Conservation (phyloP, 2,113 vertebrate genomes). For the Chloebia gouldiae region DNA sequence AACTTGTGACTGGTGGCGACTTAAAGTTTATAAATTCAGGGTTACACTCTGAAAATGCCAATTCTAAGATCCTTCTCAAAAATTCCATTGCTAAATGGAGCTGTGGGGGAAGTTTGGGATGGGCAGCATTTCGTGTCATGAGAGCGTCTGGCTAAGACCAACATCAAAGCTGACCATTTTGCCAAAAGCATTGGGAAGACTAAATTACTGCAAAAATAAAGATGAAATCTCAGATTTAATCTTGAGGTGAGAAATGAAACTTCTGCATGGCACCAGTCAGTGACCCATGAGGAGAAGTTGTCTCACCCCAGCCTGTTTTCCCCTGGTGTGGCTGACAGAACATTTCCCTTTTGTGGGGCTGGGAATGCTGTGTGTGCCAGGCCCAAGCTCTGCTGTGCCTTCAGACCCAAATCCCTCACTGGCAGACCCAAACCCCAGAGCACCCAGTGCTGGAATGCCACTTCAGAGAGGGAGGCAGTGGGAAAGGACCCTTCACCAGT, state of each 20-base stretch:
- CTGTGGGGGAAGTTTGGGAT: not conserved
- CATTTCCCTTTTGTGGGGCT: not conserved
- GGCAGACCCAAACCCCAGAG: not conserved
- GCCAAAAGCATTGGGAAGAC: conserved; percentile 7
- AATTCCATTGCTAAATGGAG: conserved; percentile 17
- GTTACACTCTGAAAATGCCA: not conserved
- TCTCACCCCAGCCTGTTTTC: not conserved
- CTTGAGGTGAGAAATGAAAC: conserved; percentile 28
- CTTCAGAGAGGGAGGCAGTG: not conserved
- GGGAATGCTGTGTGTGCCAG: not conserved
- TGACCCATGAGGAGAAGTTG: not conserved
- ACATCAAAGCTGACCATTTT: not conserved
- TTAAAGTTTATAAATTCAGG: not conserved
- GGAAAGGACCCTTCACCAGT: not conserved
- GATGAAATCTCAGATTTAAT: conserved; percentile 9
- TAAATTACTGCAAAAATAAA: conserved; percentile 8
- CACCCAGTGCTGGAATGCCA: not conserved
- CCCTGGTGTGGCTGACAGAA: not conserved
- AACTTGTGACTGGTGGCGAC: not conserved
- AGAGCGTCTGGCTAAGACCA: not conserved
- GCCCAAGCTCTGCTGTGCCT: accelerated
- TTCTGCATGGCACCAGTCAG: not conserved
- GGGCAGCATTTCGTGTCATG: conserved; percentile 14
- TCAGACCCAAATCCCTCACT: not conserved
- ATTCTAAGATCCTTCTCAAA: not conserved